Percentiles rank a stretch among this genome's conserved stretches.
phyloP scores from a whole-genome alignment of 2,888 invertebrate species.

The Leptogaster cylindrica region DNA sequence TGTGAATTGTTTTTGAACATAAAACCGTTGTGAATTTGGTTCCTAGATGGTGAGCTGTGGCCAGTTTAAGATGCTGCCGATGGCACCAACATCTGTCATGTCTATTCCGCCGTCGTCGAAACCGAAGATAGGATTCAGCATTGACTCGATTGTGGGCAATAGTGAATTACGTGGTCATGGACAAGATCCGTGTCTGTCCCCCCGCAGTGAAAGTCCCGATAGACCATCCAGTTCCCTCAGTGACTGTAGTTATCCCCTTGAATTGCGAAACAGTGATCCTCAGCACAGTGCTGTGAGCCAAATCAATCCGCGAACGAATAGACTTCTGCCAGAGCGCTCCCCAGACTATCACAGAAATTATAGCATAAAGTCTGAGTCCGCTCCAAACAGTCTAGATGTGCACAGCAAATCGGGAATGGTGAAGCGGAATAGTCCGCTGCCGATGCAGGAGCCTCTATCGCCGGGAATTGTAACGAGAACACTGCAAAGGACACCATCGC shows the following conservation, averaged over 20 bases:
- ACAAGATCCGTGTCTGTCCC: slow-evolving; percentile 50
- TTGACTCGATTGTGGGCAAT: slow-evolving; percentile 85
- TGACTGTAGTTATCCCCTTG: slow-evolving; percentile 51
- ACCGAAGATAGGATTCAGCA: too few relatives aligned
- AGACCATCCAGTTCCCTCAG: slow-evolving; percentile 45
- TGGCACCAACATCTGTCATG: slow-evolving; percentile 88
- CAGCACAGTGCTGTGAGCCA: background rate
- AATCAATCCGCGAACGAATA: background rate
- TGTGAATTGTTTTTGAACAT: background rate
- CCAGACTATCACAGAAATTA: slow-evolving; percentile 24
- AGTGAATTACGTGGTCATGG: slow-evolving; percentile 44
- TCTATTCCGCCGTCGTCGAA: slow-evolving; percentile 76
- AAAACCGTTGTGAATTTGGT: background rate
- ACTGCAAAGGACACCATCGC: slow-evolving; percentile 47
- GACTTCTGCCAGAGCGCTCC: background rate
- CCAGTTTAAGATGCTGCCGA: slow-evolving; percentile 80
- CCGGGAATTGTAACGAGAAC: slow-evolving; percentile 5
- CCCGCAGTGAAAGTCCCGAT: slow-evolving; percentile 46
- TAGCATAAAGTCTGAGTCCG: background rate
- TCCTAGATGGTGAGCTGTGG: slow-evolving; percentile 62
- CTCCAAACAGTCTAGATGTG: background rate
- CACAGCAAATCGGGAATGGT: background rate
- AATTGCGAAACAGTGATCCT: slow-evolving; percentile 50
- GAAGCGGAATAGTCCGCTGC: background rate
- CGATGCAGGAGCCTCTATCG: slow-evolving; percentile 1